Evolutionary conservation across 2,888 invertebrate species (phyloP), one percentile per base, ranked within the genome.

Genomic region (Falcaria lacertinaria): DNA sequence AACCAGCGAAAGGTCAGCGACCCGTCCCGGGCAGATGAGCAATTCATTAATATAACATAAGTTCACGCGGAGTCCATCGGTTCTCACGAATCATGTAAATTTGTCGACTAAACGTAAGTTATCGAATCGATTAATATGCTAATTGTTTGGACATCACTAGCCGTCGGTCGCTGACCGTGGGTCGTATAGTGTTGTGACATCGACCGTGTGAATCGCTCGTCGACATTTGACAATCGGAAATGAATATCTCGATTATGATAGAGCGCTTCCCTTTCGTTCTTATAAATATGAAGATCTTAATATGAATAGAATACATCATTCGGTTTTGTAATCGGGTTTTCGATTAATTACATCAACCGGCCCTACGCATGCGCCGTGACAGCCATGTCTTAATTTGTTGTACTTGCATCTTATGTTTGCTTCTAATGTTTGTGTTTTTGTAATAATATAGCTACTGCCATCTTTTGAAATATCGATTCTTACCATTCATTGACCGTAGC

Each of bases 121-220:
- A 87, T 87, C 83, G 82, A 82, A 85, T 88, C 86, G 85, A 88
- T 89, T 89, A 89, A 86, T 88, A 89, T 89, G 89, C 80, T 80
- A 87, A 89, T 89, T 69, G 75, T 72, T 72, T 74, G 79, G 77
- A 73, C 87, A 87, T 85, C 89, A 82, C 87, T 84, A 83, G 80
- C 51, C 44, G 50, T 54, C 80, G 88, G 87, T 85, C 87, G 85
- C 60, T 81, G 87, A 87, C 81, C 64, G 67, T 64, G 66, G 75
- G 72, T 82, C 78, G 79, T 74, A 64, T 75, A 71, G 67, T 75
- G 75, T 69, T 77, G 86, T 81, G 95, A 95, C 90, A 97, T 94
- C 87, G 95, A 95, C 87, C 96, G 96, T 78, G 97, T 97, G 67
- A 97, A 96, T 91, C 80, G 93, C 94, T 48, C 57, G 57, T 62